Evolutionary conservation across 1,140 invertebrate species (phyloP).

Genomic region (Brachionus calyciflorus): DNA sequence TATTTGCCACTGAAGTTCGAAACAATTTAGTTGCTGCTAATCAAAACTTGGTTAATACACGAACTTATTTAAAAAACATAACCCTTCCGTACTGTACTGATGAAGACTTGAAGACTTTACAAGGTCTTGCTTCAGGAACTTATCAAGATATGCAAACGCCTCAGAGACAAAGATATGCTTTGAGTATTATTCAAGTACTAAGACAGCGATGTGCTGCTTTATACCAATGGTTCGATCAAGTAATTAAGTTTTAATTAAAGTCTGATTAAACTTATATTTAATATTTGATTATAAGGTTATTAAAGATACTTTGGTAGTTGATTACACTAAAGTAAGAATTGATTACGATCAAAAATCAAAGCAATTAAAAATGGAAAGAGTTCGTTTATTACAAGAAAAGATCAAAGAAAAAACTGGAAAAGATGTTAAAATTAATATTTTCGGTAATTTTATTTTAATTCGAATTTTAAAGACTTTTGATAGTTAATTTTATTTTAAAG

Average conservation of each 20-base stretch:
- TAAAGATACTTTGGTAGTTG: conserved; percentile 32
- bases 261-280: background rate
- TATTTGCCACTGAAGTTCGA: conserved; percentile 45
- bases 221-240: conserved; percentile 45
- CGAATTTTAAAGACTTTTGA: background rate
- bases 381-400: conserved; percentile 36
- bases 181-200: conserved; percentile 24
- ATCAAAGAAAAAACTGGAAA: conserved; percentile 42
- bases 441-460: conserved; percentile 7
- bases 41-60: conserved; percentile 35
- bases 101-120: conserved; percentile 27
- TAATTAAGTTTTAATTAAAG: background rate
- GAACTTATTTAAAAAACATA: conserved; percentile 39
- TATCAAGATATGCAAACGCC: conserved; percentile 30
- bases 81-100: conserved; percentile 27
- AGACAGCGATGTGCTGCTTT: conserved; percentile 44
- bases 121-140: conserved; percentile 9
- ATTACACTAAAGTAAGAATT: conserved; percentile 30
- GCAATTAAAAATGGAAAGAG: conserved; percentile 28
- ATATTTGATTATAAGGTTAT: background rate
- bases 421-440: conserved; percentile 33
- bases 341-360: conserved; percentile 42
- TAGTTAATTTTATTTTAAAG: background rate
- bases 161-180: conserved; percentile 22
- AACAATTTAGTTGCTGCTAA: conserved; percentile 39